Evolutionary conservation across 1,140 invertebrate species (phyloP).

Genomic region (Megalopta genalis): DNA sequence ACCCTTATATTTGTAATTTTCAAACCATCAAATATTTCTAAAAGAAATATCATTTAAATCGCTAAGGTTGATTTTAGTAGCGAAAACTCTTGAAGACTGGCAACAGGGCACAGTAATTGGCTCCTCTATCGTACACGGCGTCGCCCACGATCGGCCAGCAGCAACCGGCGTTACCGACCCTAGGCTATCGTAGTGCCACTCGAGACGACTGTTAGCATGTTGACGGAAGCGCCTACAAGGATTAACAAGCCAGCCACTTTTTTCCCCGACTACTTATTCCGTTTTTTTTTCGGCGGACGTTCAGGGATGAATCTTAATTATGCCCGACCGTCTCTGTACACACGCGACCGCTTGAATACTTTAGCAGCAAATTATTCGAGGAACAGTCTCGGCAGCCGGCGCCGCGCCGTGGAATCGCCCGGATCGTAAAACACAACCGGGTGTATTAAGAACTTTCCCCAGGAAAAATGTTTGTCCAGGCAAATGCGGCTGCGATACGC

Average conservation of each 20-base stretch:
- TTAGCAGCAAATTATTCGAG: neutral
- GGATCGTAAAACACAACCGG: neutral
- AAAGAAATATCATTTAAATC: too few species aligned
- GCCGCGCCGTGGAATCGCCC: neutral
- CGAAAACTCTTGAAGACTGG: too few species aligned
- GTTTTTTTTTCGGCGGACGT: slow-evolving; percentile 12
- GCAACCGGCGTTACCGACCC: slow-evolving; percentile 49
- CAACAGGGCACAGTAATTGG: too few species aligned
- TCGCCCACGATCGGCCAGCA: slow-evolving; percentile 24
- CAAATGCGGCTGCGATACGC: neutral
- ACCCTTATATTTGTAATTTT: too few species aligned
- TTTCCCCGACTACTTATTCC: slow-evolving; percentile 52
- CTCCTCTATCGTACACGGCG: too few species aligned
- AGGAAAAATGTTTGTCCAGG: neutral
- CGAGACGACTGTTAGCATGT: slow-evolving; percentile 68
- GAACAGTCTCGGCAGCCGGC: neutral
- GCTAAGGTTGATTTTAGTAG: too few species aligned
- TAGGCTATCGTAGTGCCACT: slow-evolving; percentile 63
- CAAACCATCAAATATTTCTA: too few species aligned
- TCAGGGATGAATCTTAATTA: slow-evolving; percentile 51
- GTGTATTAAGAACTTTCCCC: neutral
- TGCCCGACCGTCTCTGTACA: neutral
- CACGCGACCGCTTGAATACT: slow-evolving; percentile 5
- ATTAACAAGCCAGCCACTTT: slow-evolving; percentile 67
- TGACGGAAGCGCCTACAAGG: slow-evolving; percentile 65